A percentile compares a stretch with the other conserved stretches of the same genome.
These are phyloP conservation scores for Propithecus perrieri DNA, from an alignment of 2,797 vertebrate genomes.

Conservation along the genomic window DNA sequence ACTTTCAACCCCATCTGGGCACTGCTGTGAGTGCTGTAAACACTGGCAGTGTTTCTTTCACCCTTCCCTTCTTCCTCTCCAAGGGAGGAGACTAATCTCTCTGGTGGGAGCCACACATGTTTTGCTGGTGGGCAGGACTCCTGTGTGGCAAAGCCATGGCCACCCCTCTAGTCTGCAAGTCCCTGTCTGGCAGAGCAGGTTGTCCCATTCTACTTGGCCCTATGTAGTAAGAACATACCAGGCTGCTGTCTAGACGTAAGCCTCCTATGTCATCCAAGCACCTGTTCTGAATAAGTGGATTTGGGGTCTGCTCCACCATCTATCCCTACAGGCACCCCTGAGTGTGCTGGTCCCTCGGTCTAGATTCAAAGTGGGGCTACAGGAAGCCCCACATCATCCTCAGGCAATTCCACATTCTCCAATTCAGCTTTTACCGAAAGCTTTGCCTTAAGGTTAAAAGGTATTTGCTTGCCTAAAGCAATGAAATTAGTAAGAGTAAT, in stretches of 20 bases:
- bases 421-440: neutral
- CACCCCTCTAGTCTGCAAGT: neutral
- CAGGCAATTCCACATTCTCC: neutral
- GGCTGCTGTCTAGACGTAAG: neutral
- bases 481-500: neutral
- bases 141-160: neutral
- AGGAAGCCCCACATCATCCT: neutral
- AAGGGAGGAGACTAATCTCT: neutral
- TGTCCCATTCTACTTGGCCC: too few relatives aligned
- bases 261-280: neutral
- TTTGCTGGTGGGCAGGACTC: neutral
- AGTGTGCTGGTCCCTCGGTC: neutral
- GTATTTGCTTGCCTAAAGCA: neutral
- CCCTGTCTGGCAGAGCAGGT: neutral
- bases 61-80: neutral
- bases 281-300: neutral
- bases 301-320: neutral
- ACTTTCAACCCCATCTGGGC: accelerated
- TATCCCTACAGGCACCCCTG: neutral
- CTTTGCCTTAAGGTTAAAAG: neutral
- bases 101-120: accelerated
- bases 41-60: neutral
- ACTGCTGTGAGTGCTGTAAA: neutral
- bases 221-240: neutral
- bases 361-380: neutral